A percentile compares a stretch with the other conserved stretches of the same genome.
Evolutionary conservation across 1,140 invertebrate species (phyloP).

Genomic region (Dreissena polymorpha): DNA sequence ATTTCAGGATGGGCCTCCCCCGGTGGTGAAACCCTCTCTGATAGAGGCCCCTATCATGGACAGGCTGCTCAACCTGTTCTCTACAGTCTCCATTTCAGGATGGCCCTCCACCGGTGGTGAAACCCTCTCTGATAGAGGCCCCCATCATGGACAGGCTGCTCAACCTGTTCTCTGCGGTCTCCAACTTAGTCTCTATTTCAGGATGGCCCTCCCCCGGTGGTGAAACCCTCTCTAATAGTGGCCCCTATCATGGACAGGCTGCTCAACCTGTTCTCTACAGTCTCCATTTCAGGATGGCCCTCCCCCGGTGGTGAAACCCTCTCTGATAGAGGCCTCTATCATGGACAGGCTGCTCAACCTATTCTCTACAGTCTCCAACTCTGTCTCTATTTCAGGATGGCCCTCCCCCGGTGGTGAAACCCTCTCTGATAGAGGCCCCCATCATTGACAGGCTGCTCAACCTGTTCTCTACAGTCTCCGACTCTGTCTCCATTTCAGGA

Average conservation of each 20-base stretch:
- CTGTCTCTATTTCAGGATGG: constrained; percentile 29
- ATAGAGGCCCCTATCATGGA: constrained; percentile 22
- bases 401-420: constrained; percentile 33
- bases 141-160: background rate
- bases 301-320: constrained; percentile 37
- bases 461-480: constrained; percentile 7
- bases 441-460: background rate
- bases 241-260: constrained; percentile 10
- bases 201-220: constrained; percentile 37
- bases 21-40: constrained; percentile 36
- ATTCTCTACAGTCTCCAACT: background rate
- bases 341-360: constrained; percentile 7
- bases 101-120: constrained; percentile 20
- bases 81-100: background rate
- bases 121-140: constrained; percentile 34
- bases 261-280: background rate
- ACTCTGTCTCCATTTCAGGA: constrained; percentile 21
- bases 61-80: background rate
- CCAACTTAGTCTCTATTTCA: background rate
- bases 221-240: constrained; percentile 29
- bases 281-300: constrained; percentile 34
- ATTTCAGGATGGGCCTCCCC: constrained; percentile 35
- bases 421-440: constrained; percentile 30
- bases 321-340: constrained; percentile 24
- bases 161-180: constrained; percentile 10